Evolutionary conservation across 2,888 invertebrate species (phyloP), one percentile per base, ranked within the genome.

Genomic region (Chaitophorus viminalis): DNA sequence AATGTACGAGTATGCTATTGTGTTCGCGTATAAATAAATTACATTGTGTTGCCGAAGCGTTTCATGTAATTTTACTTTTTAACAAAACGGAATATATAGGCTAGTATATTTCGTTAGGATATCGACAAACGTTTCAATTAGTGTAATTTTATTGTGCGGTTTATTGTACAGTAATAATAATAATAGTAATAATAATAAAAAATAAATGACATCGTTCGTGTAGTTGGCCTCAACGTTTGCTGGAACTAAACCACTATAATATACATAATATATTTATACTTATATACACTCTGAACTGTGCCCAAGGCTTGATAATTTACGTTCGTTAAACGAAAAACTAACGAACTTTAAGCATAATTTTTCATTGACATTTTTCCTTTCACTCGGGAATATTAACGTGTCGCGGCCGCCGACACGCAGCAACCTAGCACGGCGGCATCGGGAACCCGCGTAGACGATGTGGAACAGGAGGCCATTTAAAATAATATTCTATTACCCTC

Each of bases 111-210:
- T 4, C 74, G 36, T 74, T 36, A 3, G n/a, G 29, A 29, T 29
- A 72, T 72, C 72, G 33, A 72, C 72, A 31, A 72, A 74, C 36
- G 74, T 74, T 36, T 74, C 36, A 36, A 74, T 36, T 36, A 74
- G 31, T 25, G 72, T 21, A 21, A 17, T 21, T 21, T 8, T 8
- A 17, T 21, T 1, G 74, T 3, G n/a, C n/a, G n/a, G n/a, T n/a
- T n/a, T n/a, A n/a, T n/a, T n/a, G n/a, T n/a, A 33, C 18, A 1
- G 3, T 33, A 18, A 36, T 72, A 17, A 8, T 33, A 14, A 36
- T 65, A 65, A 65, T 21, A 8, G 33, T 5, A 33, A 72, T 72
- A 72, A 72, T 72, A 9, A n/a, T n/a, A 29, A 25, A 29, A 11
- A 68, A 68, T n/a, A 68, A 29, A n/a, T 3, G n/a, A 68, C 68